Conservation (phyloP, 2,797 vertebrate genomes). For the Parotocinclus haroldoi region DNA sequence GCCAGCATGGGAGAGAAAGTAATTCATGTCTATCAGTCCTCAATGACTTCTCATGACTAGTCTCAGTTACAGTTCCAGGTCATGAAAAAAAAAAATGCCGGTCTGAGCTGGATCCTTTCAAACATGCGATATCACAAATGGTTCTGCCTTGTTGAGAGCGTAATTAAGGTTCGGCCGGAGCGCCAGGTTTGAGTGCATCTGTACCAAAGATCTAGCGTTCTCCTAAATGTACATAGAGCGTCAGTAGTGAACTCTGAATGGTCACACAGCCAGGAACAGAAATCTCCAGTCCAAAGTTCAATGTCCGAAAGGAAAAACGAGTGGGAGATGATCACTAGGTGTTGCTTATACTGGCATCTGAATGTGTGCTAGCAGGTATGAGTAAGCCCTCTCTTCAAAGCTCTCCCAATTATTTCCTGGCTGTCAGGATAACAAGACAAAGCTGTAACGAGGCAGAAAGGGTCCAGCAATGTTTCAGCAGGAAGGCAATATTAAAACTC, state of each 20-base stretch:
- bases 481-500: too few relatives aligned
- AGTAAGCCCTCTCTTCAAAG: too few relatives aligned
- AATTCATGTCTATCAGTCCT: constrained; percentile 44
- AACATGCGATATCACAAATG: background rate
- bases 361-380: too few relatives aligned
- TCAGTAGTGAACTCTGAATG: constrained; percentile 5
- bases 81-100: constrained; percentile 40
- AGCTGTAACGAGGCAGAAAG: too few relatives aligned
- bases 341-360: too few relatives aligned
- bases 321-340: too few relatives aligned
- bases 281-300: background rate
- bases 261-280: too few relatives aligned
- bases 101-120: constrained; percentile 27
- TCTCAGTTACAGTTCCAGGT: constrained; percentile 44
- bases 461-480: too few relatives aligned
- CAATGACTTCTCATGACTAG: constrained; percentile 55
- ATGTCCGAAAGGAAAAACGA: too few relatives aligned
- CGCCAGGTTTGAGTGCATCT: constrained; percentile 50
- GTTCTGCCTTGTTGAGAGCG: background rate
- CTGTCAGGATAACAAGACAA: too few relatives aligned
- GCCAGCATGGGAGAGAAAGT: constrained; percentile 28
- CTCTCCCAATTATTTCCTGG: too few relatives aligned
- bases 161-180: constrained; percentile 16
- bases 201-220: constrained; percentile 73
- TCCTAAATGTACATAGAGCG: constrained; percentile 50